phyloP scores from a whole-genome alignment of 2,113 vertebrate genomes.

The Zonotrichia leucophrys region DNA sequence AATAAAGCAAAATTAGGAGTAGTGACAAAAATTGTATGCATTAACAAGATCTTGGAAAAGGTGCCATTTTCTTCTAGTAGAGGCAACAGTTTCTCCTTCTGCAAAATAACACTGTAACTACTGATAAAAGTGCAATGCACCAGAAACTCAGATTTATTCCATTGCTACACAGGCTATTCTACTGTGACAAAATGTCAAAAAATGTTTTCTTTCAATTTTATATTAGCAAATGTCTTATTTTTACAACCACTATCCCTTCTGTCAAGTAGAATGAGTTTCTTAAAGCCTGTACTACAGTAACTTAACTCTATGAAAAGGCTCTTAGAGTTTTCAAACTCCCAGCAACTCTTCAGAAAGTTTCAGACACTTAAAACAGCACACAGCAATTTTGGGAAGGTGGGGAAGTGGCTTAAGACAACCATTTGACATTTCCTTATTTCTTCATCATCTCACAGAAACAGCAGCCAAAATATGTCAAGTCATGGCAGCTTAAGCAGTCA shows the following conservation, averaged over 20 bases:
- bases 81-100: neutral
- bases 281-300: neutral
- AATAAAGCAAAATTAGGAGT: neutral
- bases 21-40: neutral
- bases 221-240: neutral
- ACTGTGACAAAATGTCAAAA: neutral
- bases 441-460: neutral
- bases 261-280: neutral
- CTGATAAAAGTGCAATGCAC: neutral
- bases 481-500: neutral
- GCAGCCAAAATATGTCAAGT: neutral
- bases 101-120: neutral
- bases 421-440: neutral
- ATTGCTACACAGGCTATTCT: neutral
- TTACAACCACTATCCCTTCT: neutral
- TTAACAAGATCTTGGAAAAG: neutral
- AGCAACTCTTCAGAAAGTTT: neutral
- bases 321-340: neutral
- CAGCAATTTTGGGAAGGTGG: neutral
- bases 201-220: neutral
- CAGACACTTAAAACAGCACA: neutral
- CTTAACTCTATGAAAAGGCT: neutral
- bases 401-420: neutral
- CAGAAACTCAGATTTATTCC: neutral
- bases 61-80: neutral